A percentile compares a stretch with the other conserved stretches of the same genome.
phyloP scores from a whole-genome alignment of 2,113 vertebrate species.

The Zonotrichia leucophrys region DNA sequence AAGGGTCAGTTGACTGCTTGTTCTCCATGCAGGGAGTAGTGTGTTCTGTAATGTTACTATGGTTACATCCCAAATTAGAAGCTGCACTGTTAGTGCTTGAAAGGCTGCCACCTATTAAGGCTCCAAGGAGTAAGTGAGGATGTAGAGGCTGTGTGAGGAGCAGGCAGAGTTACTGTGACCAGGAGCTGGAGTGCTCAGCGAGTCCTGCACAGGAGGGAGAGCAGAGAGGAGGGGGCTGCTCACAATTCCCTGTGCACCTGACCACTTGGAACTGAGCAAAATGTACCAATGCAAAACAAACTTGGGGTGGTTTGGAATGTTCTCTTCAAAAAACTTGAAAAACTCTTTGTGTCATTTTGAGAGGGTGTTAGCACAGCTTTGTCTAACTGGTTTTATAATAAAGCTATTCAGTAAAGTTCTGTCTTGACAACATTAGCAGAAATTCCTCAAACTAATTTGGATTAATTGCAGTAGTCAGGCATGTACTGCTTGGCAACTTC shows the following conservation, averaged over 20 bases:
- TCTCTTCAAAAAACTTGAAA: background rate
- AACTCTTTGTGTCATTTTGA: fast-evolving
- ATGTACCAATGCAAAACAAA: background rate
- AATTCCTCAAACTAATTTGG: background rate
- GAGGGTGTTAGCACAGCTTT: background rate
- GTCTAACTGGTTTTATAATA: background rate
- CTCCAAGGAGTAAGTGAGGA: background rate
- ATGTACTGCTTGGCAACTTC: background rate
- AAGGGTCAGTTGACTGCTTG: conserved; percentile 44
- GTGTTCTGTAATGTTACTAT: conserved; percentile 44
- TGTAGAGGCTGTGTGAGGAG: background rate
- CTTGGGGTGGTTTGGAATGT: background rate
- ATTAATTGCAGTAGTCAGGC: background rate
- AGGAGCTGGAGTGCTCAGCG: fast-evolving
- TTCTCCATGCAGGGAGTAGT: conserved; percentile 7
- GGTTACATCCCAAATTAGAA: conserved; percentile 43
- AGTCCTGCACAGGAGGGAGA: background rate
- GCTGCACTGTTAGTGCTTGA: background rate
- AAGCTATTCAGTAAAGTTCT: background rate
- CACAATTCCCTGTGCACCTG: fast-evolving
- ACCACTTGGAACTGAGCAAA: background rate
- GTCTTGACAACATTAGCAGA: background rate
- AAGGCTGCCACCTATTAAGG: conserved; percentile 16
- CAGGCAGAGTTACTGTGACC: fast-evolving
- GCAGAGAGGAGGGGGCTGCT: background rate